Evolutionary conservation across 2,888 invertebrate species (phyloP).

Genomic region (Watsonalla binaria): DNA sequence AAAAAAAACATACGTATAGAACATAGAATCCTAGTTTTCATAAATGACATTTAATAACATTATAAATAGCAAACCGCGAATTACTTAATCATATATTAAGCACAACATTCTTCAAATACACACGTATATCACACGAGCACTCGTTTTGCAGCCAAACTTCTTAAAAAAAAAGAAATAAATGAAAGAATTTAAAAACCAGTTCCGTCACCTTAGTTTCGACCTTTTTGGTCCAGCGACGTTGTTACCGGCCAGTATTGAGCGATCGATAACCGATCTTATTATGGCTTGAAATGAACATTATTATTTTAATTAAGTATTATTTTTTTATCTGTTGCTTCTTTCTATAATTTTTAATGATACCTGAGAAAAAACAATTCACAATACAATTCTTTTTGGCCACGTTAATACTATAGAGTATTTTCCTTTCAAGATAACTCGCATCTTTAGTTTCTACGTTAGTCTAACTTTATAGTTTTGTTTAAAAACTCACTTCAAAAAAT

Average conservation of each 20-base stretch:
- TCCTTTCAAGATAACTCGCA: too few relatives aligned
- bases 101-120: neutral
- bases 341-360: too few relatives aligned
- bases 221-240: slow-evolving; percentile 7
- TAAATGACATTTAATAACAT: neutral
- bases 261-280: slow-evolving; percentile 13
- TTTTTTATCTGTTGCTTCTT: neutral
- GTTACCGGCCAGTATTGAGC: slow-evolving; percentile 1
- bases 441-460: too few relatives aligned
- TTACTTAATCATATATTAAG: neutral
- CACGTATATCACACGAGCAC: neutral
- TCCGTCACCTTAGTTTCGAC: slow-evolving; percentile 18
- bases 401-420: too few relatives aligned
- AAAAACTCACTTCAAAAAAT: too few relatives aligned
- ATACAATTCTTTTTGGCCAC: too few relatives aligned
- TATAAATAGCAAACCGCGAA: neutral
- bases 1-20: too few relatives aligned
- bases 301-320: neutral
- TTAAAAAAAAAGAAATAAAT: neutral
- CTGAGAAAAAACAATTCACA: too few relatives aligned
- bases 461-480: too few relatives aligned
- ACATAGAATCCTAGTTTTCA: too few relatives aligned
- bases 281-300: neutral
- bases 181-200: slow-evolving; percentile 20
- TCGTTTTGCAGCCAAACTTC: neutral